Percentiles rank a stretch among this genome's conserved stretches.
These are phyloP conservation scores for Agapornis roseicollis DNA, from an alignment of 2,113 vertebrate species.

Conservation along the genomic window DNA sequence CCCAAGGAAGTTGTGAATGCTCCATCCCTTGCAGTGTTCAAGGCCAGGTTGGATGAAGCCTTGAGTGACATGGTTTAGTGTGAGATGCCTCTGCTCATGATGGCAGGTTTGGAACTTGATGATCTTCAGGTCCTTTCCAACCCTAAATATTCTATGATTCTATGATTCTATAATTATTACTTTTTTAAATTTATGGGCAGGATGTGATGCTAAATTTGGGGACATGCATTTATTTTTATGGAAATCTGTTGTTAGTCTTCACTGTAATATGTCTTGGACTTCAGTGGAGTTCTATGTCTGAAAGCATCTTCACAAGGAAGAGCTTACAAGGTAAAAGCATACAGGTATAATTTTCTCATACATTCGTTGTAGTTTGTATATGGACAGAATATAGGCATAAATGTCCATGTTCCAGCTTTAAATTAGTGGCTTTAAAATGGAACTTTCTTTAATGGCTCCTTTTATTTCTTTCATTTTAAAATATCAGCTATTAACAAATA, in stretches of 20 bases:
- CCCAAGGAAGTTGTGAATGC: too few species aligned
- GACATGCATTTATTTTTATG: not conserved
- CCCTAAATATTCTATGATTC: too few species aligned
- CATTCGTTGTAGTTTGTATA: not conserved
- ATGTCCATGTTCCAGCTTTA: not conserved
- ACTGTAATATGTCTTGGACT: rapidly evolving
- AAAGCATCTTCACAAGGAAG: not conserved
- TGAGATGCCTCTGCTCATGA: too few species aligned
- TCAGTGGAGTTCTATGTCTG: not conserved
- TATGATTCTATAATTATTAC: not conserved
- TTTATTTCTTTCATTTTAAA: not conserved
- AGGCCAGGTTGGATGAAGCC: too few species aligned
- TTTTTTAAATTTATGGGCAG: not conserved
- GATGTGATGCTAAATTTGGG: not conserved
- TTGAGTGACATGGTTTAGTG: too few species aligned
- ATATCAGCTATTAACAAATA: slow-evolving; percentile 6
- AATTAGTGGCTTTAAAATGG: not conserved
- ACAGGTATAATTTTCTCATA: not conserved
- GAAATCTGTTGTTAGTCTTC: not conserved
- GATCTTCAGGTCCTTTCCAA: too few species aligned
- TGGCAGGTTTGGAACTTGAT: too few species aligned
- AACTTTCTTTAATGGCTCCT: not conserved
- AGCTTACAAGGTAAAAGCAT: not conserved
- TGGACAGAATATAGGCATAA: not conserved
- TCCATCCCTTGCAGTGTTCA: too few species aligned